phyloP scores from a whole-genome alignment of 2,888 invertebrate species.

The Ichneumoninae sp. region DNA sequence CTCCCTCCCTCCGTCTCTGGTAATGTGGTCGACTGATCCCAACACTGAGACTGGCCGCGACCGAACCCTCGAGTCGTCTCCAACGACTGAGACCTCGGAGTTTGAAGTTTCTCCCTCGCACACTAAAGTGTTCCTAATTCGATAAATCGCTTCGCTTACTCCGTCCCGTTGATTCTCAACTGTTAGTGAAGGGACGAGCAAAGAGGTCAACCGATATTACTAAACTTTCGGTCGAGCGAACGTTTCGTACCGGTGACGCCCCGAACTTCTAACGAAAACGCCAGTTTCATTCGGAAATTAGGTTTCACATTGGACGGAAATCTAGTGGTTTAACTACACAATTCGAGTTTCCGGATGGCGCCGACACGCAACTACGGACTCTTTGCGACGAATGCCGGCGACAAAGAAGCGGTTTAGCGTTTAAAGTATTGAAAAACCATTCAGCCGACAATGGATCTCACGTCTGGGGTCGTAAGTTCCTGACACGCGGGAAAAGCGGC shows the following conservation, averaged over 20 bases:
- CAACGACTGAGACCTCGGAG: constrained; percentile 12
- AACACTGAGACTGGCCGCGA: constrained; percentile 15
- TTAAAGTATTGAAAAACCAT: neutral
- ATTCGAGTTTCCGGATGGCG: neutral
- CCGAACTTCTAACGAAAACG: constrained; percentile 1
- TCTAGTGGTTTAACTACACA: neutral
- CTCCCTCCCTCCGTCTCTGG: neutral
- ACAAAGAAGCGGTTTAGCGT: neutral
- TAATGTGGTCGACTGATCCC: constrained; percentile 23
- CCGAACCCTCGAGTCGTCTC: constrained; percentile 20
- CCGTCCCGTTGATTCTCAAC: constrained; percentile 28
- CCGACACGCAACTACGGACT: neutral
- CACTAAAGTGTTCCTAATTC: constrained; percentile 33
- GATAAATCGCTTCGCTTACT: constrained; percentile 35
- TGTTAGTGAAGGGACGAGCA: constrained; percentile 22
- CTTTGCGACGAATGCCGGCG: neutral
- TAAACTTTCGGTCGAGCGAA: constrained; percentile 25
- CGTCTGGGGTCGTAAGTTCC: neutral
- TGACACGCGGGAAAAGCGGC: no score
- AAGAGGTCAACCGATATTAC: constrained; percentile 27
- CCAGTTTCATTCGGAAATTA: constrained; percentile 2
- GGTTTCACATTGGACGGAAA: constrained; percentile 1
- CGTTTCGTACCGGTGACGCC: constrained; percentile 18
- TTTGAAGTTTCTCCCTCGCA: neutral
- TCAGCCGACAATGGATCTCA: neutral